Conservation (phyloP, 2,113 vertebrate genomes). For the Diglossa brunneiventris region DNA sequence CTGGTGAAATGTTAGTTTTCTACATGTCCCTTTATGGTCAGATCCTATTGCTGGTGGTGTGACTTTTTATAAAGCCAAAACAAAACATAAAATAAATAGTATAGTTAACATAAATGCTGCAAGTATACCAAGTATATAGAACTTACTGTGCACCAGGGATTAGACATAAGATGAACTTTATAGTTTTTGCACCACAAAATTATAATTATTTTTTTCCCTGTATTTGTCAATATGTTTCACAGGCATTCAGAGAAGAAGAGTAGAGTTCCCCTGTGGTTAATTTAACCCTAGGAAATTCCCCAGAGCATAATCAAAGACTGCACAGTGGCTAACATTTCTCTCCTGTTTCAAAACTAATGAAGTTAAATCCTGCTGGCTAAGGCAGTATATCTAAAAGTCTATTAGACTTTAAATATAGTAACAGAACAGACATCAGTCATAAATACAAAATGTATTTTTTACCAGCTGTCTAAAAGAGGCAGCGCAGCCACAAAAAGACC, state of each 20-base stretch:
- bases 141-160: conserved; percentile 7
- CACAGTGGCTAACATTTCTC: conserved; percentile 42
- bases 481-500: background rate
- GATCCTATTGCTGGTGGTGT: background rate
- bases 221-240: conserved; percentile 44
- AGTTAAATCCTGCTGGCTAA: conserved; percentile 62
- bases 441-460: conserved; percentile 16
- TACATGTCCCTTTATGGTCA: background rate
- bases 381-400: conserved; percentile 35
- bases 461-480: conserved; percentile 21
- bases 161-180: conserved; percentile 34
- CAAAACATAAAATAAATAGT: conserved; percentile 31
- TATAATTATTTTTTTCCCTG: conserved; percentile 29
- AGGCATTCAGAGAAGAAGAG: conserved; percentile 31
- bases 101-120: conserved; percentile 17
- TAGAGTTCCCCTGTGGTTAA: conserved; percentile 46
- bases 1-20: conserved; percentile 1
- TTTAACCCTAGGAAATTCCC: conserved; percentile 56
- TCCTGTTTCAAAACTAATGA: conserved; percentile 62
- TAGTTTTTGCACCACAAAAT: conserved; percentile 40
- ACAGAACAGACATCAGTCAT: conserved; percentile 2
- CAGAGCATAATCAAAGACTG: conserved; percentile 48
- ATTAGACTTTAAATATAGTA: conserved; percentile 47
- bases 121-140: background rate
- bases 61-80: background rate